phyloP scores from a whole-genome alignment of 1,140 invertebrate genomes.

The Diorhabda sublineata region DNA sequence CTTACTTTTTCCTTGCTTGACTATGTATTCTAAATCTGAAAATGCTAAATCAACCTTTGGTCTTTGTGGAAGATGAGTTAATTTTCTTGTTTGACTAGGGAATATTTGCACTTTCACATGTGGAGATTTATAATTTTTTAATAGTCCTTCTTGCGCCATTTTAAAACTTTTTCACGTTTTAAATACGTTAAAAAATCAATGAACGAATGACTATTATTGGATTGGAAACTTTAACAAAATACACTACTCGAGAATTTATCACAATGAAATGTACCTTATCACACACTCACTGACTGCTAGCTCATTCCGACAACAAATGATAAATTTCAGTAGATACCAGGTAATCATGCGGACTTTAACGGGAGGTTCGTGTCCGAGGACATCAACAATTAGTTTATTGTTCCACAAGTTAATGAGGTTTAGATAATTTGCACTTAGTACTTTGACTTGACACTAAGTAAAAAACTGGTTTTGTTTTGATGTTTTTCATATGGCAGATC shows the following conservation, averaged over 20 bases:
- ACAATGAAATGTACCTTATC: not conserved
- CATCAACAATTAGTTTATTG: not conserved
- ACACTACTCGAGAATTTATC: not conserved
- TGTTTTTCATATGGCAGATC: not conserved
- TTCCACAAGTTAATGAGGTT: not conserved
- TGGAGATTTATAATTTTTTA: conserved; percentile 48
- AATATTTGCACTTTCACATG: conserved; percentile 58
- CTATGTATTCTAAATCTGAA: conserved; percentile 76
- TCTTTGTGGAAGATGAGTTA: conserved; percentile 77
- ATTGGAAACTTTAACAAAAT: not conserved
- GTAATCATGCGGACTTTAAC: not conserved
- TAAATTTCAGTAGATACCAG: not conserved
- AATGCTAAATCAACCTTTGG: conserved; percentile 86
- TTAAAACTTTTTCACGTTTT: conserved; percentile 21
- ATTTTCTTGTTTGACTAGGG: conserved; percentile 67
- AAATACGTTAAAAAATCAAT: no score
- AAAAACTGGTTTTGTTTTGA: conserved; percentile 1
- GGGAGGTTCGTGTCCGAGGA: not conserved
- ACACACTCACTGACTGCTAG: not conserved
- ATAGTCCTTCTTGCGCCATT: conserved; percentile 48
- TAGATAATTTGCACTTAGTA: not conserved
- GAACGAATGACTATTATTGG: no score
- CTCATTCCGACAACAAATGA: not conserved
- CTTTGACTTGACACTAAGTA: not conserved
- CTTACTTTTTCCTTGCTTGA: conserved; percentile 80